Percentiles rank a stretch among this genome's conserved stretches.
phyloP scores from a whole-genome alignment of 2,888 invertebrate genomes.

The Protonemura montana region DNA sequence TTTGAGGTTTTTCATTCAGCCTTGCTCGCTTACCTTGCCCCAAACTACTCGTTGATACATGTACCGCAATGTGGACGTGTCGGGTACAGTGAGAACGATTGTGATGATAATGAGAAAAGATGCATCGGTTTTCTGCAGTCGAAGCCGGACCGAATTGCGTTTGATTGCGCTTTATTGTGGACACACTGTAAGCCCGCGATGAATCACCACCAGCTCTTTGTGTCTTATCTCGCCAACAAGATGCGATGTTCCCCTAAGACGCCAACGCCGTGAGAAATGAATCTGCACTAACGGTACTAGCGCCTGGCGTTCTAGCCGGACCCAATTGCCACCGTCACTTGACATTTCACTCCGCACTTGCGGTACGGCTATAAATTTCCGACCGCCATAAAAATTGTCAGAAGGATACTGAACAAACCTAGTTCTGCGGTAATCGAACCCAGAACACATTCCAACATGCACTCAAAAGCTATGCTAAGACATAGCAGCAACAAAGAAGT shows the following conservation, averaged over 20 bases:
- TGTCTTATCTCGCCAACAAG: neutral
- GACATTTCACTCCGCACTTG: neutral
- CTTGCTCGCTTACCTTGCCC: slow-evolving; percentile 37
- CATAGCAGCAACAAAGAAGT: neutral
- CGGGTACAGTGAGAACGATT: neutral
- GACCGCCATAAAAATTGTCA: neutral
- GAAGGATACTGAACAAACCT: neutral
- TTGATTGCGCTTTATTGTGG: neutral
- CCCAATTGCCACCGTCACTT: neutral
- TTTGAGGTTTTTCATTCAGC: slow-evolving; percentile 36
- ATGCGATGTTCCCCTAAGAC: neutral
- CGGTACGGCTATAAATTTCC: neutral
- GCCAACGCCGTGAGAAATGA: neutral
- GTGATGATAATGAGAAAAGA: neutral
- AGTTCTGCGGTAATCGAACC: neutral
- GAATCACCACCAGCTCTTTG: neutral
- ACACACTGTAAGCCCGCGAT: neutral
- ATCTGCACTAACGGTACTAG: neutral
- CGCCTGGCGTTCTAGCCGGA: neutral
- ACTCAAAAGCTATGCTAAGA: neutral
- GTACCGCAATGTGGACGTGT: slow-evolving; percentile 14
- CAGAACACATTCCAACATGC: neutral
- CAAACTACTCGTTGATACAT: slow-evolving; percentile 25
- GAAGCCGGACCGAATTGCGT: neutral
- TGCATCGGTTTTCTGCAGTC: neutral